Conservation (phyloP, 2,888 invertebrate genomes). For the Drosophila differens region DNA sequence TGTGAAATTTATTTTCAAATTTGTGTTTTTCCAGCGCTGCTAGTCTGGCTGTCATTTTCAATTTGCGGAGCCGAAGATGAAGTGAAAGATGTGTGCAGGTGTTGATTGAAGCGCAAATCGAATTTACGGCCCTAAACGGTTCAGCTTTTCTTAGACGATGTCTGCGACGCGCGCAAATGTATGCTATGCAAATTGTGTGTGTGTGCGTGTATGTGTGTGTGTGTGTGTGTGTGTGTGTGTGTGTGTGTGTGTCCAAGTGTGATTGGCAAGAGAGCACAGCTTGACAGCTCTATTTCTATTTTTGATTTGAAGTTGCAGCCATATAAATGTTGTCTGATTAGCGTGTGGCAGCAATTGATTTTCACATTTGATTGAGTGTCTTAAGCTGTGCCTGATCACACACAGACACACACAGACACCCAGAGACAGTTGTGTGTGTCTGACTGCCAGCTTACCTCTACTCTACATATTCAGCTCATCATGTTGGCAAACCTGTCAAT, state of each 20-base stretch:
- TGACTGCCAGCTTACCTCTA: conserved; percentile 29
- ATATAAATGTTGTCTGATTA: conserved; percentile 65
- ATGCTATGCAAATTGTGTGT: conserved; percentile 49
- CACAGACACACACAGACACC: neutral
- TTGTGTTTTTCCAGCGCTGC: neutral
- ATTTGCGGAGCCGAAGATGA: conserved; percentile 26
- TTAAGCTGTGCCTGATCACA: conserved; percentile 45
- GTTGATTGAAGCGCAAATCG: conserved; percentile 71
- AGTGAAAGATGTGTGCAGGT: conserved; percentile 43
- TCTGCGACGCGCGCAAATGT: conserved; percentile 45
- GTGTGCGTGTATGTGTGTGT: neutral
- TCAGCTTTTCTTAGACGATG: conserved; percentile 28
- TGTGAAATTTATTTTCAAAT: neutral
- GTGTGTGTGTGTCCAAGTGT: conserved; percentile 5
- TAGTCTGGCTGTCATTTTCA: conserved; percentile 43
- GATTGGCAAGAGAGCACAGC: conserved; percentile 2
- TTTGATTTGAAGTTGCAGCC: conserved; percentile 40
- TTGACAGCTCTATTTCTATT: conserved; percentile 45
- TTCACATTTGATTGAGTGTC: conserved; percentile 61
- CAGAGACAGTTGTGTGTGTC: conserved; percentile 2
- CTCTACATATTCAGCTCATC: conserved; percentile 33
- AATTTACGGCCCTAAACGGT: conserved; percentile 57
- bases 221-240: neutral
- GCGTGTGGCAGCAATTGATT: conserved; percentile 62
- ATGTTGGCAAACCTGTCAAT: conserved; percentile 37